phyloP scores from a whole-genome alignment of 2,113 vertebrate species.

The Bubo scandiacus region DNA sequence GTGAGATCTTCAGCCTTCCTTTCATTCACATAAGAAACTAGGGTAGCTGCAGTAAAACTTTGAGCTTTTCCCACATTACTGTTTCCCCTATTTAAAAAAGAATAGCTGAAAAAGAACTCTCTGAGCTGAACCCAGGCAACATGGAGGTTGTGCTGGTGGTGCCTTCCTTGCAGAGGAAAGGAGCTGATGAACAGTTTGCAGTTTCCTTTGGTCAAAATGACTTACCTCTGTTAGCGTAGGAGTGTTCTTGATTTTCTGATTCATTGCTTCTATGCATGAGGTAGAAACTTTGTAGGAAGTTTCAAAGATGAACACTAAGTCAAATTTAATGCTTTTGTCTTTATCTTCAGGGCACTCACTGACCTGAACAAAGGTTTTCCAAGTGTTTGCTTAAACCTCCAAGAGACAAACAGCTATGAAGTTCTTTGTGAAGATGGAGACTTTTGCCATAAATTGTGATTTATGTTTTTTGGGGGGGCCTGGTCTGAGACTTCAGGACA shows the following conservation, averaged over 20 bases:
- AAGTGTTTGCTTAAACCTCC: neutral
- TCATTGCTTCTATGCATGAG: neutral
- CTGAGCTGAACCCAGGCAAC: neutral
- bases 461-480: neutral
- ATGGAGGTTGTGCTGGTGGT: neutral
- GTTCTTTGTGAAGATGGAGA: neutral
- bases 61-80: neutral
- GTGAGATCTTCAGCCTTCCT: neutral
- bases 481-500: neutral
- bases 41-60: neutral
- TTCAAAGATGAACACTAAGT: neutral
- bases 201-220: neutral
- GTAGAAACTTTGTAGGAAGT: neutral
- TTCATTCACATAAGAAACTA: neutral
- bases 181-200: neutral
- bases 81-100: neutral
- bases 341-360: neutral
- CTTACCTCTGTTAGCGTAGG: neutral
- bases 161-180: neutral
- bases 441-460: neutral
- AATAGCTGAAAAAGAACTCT: neutral
- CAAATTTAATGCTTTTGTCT: neutral
- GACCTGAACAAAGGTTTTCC: neutral
- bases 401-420: neutral
- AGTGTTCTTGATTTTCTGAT: neutral